Evolutionary conservation across 2,888 invertebrate genomes (phyloP).

Genomic region (Selenia dentaria): DNA sequence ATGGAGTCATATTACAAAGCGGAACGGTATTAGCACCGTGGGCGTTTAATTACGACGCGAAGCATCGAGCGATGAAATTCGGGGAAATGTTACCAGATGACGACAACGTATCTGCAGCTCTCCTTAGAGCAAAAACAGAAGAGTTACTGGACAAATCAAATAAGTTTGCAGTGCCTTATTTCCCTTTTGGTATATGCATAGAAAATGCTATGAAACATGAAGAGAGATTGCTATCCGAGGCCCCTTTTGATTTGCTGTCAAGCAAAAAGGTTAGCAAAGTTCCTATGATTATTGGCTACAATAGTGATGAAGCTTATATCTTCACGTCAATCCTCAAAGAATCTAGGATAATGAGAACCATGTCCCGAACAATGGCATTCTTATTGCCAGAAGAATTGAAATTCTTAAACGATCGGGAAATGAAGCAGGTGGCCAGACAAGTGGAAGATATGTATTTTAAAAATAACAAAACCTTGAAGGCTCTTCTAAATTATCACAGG

Average conservation of each 20-base stretch:
- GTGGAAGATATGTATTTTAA: conserved; percentile 64
- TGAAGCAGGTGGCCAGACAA: conserved; percentile 47
- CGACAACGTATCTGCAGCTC: conserved; percentile 31
- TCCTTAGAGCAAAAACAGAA: conserved; percentile 42
- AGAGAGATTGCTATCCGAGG: conserved; percentile 56
- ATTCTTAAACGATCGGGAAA: conserved; percentile 53
- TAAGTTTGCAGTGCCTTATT: conserved; percentile 56
- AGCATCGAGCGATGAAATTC: conserved; percentile 50
- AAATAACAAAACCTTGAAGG: conserved; percentile 48
- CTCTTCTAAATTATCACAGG: conserved; percentile 65
- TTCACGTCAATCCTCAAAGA: conserved; percentile 57
- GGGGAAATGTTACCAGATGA: conserved; percentile 35
- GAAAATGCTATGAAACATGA: conserved; percentile 60
- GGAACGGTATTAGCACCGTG: conserved; percentile 68
- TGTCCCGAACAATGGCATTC: conserved; percentile 41
- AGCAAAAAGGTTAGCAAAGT: conserved; percentile 45
- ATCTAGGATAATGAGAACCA: conserved; percentile 41
- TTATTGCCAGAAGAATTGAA: conserved; percentile 65
- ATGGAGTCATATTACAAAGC: conserved; percentile 71
- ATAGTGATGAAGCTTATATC: conserved; percentile 68
- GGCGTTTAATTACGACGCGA: conserved; percentile 70
- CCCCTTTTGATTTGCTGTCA: conserved; percentile 55
- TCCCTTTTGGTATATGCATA: conserved; percentile 67
- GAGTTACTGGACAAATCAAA: conserved; percentile 51
- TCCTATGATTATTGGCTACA: conserved; percentile 70